phyloP scores from a whole-genome alignment of 2,888 invertebrate species.

The Sceliomorpha sp. region DNA sequence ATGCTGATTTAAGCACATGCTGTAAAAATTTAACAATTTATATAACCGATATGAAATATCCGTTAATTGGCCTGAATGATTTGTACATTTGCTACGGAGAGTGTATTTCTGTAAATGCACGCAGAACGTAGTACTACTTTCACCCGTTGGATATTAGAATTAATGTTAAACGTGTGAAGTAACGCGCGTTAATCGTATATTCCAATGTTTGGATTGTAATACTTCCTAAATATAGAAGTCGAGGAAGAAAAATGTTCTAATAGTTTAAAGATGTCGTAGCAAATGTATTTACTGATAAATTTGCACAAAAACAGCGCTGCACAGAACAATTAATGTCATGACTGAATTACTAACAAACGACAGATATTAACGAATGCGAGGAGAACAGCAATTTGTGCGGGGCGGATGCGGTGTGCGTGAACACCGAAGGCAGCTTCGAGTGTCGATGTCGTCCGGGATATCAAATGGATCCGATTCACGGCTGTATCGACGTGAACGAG shows the following conservation, averaged over 20 bases:
- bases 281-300: background rate
- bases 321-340: constrained; percentile 5
- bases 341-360: constrained; percentile 61
- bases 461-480: constrained; percentile 83
- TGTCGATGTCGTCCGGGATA: constrained; percentile 88
- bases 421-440: constrained; percentile 88
- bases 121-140: constrained; percentile 3
- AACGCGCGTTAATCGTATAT: no score
- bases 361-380: constrained; percentile 89
- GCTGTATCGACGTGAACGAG: constrained; percentile 88
- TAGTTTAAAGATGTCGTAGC: no score
- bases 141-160: constrained; percentile 7
- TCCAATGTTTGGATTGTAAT: no score
- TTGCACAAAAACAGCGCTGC: background rate
- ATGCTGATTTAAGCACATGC: constrained; percentile 5
- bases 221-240: no score
- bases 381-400: constrained; percentile 85
- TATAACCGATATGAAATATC: background rate
- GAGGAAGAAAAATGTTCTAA: no score
- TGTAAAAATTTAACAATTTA: background rate
- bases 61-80: no score
- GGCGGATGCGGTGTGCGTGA: constrained; percentile 86
- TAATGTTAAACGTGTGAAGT: no score
- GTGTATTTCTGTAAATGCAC: no score
- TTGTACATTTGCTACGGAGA: no score